Evolutionary conservation across 1,140 invertebrate genomes (phyloP).

Genomic region (Monomorium pharaonis): DNA sequence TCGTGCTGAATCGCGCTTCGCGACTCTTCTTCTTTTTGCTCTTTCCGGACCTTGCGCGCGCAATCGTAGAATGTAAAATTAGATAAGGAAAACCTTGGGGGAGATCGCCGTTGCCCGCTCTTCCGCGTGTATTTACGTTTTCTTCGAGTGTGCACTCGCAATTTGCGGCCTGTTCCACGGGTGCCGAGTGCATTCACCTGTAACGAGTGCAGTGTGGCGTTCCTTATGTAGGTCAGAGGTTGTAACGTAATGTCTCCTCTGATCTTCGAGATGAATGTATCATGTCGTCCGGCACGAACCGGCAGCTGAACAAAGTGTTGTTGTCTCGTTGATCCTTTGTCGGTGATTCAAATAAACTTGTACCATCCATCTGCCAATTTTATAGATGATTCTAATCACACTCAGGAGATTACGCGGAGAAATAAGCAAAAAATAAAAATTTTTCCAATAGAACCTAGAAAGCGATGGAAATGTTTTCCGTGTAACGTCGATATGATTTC

Average conservation of each 20-base stretch:
- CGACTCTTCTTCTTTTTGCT: constrained; percentile 6
- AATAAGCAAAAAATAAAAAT: not conserved
- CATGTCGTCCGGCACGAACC: not conserved
- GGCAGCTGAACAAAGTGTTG: not conserved
- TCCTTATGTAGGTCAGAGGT: constrained; percentile 70
- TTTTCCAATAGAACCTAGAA: not conserved
- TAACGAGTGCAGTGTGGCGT: constrained; percentile 66
- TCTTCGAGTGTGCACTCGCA: not conserved
- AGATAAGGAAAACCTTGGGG: not conserved
- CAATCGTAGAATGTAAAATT: not conserved
- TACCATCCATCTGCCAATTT: too few species aligned
- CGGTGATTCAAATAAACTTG: not conserved
- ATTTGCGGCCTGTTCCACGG: constrained; percentile 17
- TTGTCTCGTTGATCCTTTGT: not conserved
- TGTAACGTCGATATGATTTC: not conserved
- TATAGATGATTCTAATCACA: not conserved
- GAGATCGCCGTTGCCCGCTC: not conserved
- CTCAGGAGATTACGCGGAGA: not conserved
- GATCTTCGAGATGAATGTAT: constrained; percentile 1
- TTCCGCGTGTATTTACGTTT: not conserved
- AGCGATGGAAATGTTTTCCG: not conserved
- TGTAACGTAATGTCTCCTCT: constrained; percentile 49
- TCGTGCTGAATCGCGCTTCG: constrained; percentile 35
- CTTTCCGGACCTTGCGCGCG: not conserved
- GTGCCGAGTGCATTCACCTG: constrained; percentile 65